Evolutionary conservation across 2,797 vertebrate species (phyloP).

Genomic region (Hybognathus amarus): DNA sequence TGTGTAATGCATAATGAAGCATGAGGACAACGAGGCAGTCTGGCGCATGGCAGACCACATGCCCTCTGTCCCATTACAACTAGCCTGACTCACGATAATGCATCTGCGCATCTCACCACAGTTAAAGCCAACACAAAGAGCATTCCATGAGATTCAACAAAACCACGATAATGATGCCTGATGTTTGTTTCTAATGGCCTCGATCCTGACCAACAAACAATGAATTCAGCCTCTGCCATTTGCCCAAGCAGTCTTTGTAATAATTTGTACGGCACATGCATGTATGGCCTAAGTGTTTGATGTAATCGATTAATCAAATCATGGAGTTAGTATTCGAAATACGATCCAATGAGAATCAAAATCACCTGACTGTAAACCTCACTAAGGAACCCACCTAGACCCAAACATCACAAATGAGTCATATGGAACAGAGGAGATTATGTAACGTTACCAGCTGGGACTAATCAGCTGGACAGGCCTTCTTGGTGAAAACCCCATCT

Average conservation of each 20-base stretch:
- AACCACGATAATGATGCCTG: slow-evolving; percentile 4
- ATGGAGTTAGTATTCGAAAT: not conserved
- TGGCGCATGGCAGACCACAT: slow-evolving; percentile 59
- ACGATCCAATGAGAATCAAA: not conserved
- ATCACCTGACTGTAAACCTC: not conserved
- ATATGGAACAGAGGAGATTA: slow-evolving; percentile 7
- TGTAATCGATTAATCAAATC: not conserved
- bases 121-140: slow-evolving; percentile 11
- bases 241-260: not conserved
- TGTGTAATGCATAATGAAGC: slow-evolving; percentile 32
- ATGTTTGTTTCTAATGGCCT: slow-evolving; percentile 4
- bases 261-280: too few relatives aligned
- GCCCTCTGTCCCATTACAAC: slow-evolving; percentile 55
- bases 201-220: not conserved
- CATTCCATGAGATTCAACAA: slow-evolving; percentile 21
- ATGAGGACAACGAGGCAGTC: slow-evolving; percentile 18
- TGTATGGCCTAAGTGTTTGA: not conserved
- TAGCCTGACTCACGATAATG: slow-evolving; percentile 40
- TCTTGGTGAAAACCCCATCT: not conserved
- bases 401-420: slow-evolving; percentile 17
- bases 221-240: not conserved
- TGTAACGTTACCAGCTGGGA: not conserved
- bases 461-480: not conserved
- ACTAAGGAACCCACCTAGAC: not conserved
- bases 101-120: slow-evolving; percentile 35